Evolutionary conservation across 2,888 invertebrate genomes (phyloP), one percentile per base, ranked within the genome.

Genomic region (Troides aeacus): DNA sequence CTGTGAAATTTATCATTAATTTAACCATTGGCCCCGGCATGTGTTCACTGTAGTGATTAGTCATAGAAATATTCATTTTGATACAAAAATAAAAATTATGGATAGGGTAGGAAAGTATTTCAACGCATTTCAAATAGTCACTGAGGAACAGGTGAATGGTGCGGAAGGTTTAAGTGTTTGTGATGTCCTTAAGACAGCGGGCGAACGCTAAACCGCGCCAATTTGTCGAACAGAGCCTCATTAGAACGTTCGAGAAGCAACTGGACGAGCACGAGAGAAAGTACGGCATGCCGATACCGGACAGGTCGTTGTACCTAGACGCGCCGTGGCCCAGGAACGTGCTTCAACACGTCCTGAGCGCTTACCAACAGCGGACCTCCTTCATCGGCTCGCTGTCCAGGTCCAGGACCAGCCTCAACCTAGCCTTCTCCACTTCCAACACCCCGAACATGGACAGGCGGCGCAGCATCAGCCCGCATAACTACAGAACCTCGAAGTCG

Each of bases 361-460:
- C 86, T 0, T 87, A 90, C 77, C 87, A 92, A 1, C 91, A 91
- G 64, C 68, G 92, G 1, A 88, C 79, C 12, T 87, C 90, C 15
- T 93, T 94, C 76, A 91, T 94, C 12, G 94, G 93, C 15, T 91
- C 93, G 6, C 77, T 94, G 60, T 92, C 94, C 0, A 82, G 94
- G 0, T 94, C 94, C 0, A 86, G 94, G 21, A 94, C 94, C 0
- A 93, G 94, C 46, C 81, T 94, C 0, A 90, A 93, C 79, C 68
- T 83, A 2, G 82, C 88, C 73, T 70, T 88, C 1, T 83, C 89
- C 0, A 80, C 85, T 0, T 79, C 86, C 0, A 87, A 82, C 61
- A 88, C 90, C 0, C 88, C 90, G 0, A 81, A 79, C n/a, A 76
- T 86, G 80, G 84, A 85, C 10, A 75, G 92, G 0, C 72, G 91